Evolutionary conservation across 2,113 vertebrate genomes (phyloP).

Genomic region (Cololabis saira): DNA sequence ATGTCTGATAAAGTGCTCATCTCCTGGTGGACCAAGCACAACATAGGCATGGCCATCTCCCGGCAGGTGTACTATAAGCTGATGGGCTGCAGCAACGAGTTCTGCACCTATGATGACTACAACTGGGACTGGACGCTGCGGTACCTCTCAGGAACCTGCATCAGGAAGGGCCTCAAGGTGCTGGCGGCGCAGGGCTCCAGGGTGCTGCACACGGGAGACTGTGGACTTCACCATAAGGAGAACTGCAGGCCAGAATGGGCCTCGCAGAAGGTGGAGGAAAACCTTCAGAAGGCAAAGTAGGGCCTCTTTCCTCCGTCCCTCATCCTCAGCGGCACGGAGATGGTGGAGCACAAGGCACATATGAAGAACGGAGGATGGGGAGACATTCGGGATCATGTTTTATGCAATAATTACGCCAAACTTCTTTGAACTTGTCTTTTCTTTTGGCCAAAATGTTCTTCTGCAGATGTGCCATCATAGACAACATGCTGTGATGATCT

Average conservation of each 20-base stretch:
- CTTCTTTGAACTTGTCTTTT: slow-evolving; percentile 50
- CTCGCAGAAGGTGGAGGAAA: slow-evolving; percentile 59
- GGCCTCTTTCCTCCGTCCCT: slow-evolving; percentile 71
- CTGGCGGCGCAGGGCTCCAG: too few relatives aligned
- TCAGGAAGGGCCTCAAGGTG: slow-evolving; percentile 78
- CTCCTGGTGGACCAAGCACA: slow-evolving; percentile 80
- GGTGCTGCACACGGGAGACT: too few relatives aligned
- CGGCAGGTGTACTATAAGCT: too few relatives aligned
- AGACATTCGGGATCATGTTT: slow-evolving; percentile 81
- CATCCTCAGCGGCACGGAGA: slow-evolving; percentile 40
- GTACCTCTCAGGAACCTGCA: slow-evolving; percentile 81
- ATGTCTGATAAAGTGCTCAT: slow-evolving; percentile 59
- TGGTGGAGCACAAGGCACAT: slow-evolving; percentile 72
- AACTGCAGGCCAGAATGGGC: slow-evolving; percentile 75
- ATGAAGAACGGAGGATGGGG: slow-evolving; percentile 85
- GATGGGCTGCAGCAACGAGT: too few relatives aligned
- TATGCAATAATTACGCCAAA: slow-evolving; percentile 78
- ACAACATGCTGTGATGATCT: background rate
- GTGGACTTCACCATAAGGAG: too few relatives aligned
- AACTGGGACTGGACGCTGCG: slow-evolving; percentile 85
- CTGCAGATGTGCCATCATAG: slow-evolving; percentile 43
- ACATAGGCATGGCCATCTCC: too few relatives aligned
- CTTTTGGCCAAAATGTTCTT: background rate
- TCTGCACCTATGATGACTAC: too few relatives aligned
- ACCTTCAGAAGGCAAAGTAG: slow-evolving; percentile 46